Evolutionary conservation across 2,113 vertebrate genomes (phyloP).

Genomic region (Pyxicephalus adspersus): DNA sequence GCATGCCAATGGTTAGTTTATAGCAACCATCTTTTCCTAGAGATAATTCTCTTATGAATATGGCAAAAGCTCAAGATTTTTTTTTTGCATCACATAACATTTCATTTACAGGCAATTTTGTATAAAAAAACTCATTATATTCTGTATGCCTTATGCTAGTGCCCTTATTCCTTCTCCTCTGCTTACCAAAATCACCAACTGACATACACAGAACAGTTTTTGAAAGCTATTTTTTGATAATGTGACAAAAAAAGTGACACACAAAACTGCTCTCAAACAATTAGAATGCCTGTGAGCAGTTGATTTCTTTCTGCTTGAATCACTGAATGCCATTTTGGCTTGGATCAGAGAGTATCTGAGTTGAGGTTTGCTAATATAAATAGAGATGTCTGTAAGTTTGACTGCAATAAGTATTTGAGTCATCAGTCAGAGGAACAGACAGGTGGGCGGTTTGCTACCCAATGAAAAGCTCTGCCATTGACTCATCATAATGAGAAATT

Average conservation of each 20-base stretch:
- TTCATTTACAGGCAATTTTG: slow-evolving; percentile 34
- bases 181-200: slow-evolving; percentile 20
- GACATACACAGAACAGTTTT: slow-evolving; percentile 22
- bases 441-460: no score
- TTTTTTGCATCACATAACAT: slow-evolving; percentile 43
- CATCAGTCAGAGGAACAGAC: no score
- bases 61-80: slow-evolving; percentile 40
- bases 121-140: slow-evolving; percentile 33
- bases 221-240: slow-evolving; percentile 23
- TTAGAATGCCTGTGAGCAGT: slow-evolving; percentile 16
- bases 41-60: slow-evolving; percentile 39
- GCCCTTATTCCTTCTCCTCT: background rate
- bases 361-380: slow-evolving; percentile 16
- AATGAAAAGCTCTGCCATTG: no score
- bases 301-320: slow-evolving; percentile 10
- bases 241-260: slow-evolving; percentile 24
- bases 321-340: slow-evolving; percentile 5
- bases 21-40: slow-evolving; percentile 22
- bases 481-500: no score
- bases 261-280: slow-evolving; percentile 10
- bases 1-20: slow-evolving; percentile 31
- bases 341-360: slow-evolving; percentile 8
- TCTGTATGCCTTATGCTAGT: slow-evolving; percentile 10
- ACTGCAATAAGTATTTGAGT: no score
- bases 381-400: background rate